Percentiles rank a stretch among this genome's conserved stretches.
Evolutionary conservation across 37 sponge, comb jelly and placozoan species (phyloP).

Genomic region (Eunapius fragilis): DNA sequence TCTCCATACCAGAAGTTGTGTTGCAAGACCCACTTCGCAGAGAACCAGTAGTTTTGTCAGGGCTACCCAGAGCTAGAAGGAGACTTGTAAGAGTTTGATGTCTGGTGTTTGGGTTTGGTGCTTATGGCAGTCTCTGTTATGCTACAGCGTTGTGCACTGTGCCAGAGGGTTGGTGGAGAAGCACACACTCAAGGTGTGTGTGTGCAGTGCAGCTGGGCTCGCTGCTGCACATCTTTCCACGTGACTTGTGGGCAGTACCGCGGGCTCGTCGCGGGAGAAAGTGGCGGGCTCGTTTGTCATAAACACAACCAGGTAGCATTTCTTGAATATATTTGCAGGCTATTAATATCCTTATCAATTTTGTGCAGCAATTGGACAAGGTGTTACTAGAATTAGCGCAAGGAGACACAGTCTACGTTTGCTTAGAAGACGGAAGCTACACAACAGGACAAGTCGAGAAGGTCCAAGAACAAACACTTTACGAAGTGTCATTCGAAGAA

Average conservation of each 20-base stretch:
- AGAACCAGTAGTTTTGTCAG: constrained; percentile 60
- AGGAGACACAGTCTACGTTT: constrained; percentile 46
- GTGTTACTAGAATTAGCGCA: neutral
- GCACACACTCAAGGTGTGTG: constrained; percentile 56
- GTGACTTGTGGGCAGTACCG: constrained; percentile 84
- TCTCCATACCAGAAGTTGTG: constrained; percentile 81
- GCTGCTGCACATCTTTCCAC: constrained; percentile 81
- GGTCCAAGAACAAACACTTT: constrained; percentile 18
- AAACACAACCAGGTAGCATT: constrained; percentile 34
- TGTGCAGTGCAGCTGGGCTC: constrained; percentile 61
- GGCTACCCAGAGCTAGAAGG: constrained; percentile 46
- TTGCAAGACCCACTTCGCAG: constrained; percentile 54
- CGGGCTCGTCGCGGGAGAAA: constrained; percentile 29
- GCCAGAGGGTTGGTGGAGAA: neutral
- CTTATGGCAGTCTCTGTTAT: neutral
- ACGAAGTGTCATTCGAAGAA: constrained; percentile 89
- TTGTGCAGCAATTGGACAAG: constrained; percentile 11
- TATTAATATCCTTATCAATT: neutral
- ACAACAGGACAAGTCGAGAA: constrained; percentile 16
- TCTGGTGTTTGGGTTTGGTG: neutral
- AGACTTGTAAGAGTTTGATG: constrained; percentile 42
- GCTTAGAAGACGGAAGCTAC: constrained; percentile 4
- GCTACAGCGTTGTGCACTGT: constrained; percentile 47
- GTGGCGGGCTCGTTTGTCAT: constrained; percentile 41
- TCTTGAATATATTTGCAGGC: neutral